phyloP scores from a whole-genome alignment of 2,797 vertebrate species.

The Tiaroga cobitis region DNA sequence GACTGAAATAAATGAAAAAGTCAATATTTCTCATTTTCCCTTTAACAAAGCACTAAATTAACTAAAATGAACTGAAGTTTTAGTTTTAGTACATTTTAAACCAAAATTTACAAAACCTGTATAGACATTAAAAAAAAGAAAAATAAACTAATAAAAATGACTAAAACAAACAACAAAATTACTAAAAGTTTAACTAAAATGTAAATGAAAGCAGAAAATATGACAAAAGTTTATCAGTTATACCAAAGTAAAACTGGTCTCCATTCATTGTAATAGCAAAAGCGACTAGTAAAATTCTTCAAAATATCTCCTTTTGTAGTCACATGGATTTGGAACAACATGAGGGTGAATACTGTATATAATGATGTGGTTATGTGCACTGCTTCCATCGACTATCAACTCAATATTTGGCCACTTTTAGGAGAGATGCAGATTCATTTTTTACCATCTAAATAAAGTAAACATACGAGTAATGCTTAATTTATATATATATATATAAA shows the following conservation, averaged over 20 bases:
- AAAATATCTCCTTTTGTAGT: neutral
- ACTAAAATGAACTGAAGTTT: neutral
- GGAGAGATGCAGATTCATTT: slow-evolving; percentile 5
- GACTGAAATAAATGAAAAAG: neutral
- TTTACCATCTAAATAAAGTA: slow-evolving; percentile 11
- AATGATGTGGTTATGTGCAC: neutral
- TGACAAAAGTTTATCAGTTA: neutral
- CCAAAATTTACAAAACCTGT: neutral
- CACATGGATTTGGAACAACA: neutral
- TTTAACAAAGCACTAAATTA: neutral
- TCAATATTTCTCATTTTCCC: neutral
- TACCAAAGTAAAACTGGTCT: neutral
- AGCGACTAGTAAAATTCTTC: neutral
- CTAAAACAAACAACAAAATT: neutral
- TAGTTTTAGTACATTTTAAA: too few relatives aligned
- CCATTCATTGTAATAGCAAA: neutral
- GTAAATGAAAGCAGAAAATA: neutral
- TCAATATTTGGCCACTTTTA: slow-evolving; percentile 44
- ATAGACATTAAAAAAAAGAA: neutral
- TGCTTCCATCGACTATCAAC: neutral
- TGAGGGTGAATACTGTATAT: neutral
- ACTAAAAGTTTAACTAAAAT: neutral
- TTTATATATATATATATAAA: too few relatives aligned
- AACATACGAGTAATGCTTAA: slow-evolving; percentile 7
- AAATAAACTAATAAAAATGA: neutral